phyloP scores from a whole-genome alignment of 2,888 invertebrate species.

The Yponomeuta plumbellus region DNA sequence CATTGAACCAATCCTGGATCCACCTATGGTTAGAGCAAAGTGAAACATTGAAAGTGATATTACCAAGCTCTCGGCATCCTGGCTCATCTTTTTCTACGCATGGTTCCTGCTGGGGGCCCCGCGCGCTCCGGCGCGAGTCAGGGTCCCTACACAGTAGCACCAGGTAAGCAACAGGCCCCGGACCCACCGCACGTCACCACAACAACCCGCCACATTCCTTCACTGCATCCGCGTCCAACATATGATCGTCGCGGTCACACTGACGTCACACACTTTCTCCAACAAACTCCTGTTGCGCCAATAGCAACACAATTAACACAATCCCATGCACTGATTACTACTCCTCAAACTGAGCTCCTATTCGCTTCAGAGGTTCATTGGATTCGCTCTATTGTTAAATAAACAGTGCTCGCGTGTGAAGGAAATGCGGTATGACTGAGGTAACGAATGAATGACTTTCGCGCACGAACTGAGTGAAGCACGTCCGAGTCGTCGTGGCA shows the following conservation, averaged over 20 bases:
- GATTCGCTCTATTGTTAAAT: constrained; percentile 42
- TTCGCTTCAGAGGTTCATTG: constrained; percentile 42
- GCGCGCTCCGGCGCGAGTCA: constrained; percentile 45
- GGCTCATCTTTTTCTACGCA: constrained; percentile 83
- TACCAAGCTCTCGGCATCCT: constrained; percentile 84
- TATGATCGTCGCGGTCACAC: constrained; percentile 68
- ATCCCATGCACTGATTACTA: constrained; percentile 34
- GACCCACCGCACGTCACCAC: constrained; percentile 66
- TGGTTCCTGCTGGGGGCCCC: constrained; percentile 69
- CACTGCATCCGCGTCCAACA: constrained; percentile 75
- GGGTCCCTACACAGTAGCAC: not conserved
- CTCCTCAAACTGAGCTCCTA: constrained; percentile 37
- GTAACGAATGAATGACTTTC: constrained; percentile 61
- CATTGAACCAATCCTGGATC: too few species aligned
- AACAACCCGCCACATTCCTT: constrained; percentile 72
- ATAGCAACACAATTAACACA: constrained; percentile 24
- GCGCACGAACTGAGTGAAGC: constrained; percentile 76
- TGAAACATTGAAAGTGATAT: constrained; percentile 46
- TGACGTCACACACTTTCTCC: constrained; percentile 67
- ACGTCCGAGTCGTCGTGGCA: constrained; percentile 67
- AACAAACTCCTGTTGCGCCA: constrained; percentile 51
- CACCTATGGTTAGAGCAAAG: not conserved
- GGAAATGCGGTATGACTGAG: constrained; percentile 66
- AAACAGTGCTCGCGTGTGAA: constrained; percentile 54
- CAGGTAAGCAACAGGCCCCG: constrained; percentile 15